Base-by-base conservation (phyloP, 2,113 vertebrate species). In the Protomyctophum bolini region DNA sequence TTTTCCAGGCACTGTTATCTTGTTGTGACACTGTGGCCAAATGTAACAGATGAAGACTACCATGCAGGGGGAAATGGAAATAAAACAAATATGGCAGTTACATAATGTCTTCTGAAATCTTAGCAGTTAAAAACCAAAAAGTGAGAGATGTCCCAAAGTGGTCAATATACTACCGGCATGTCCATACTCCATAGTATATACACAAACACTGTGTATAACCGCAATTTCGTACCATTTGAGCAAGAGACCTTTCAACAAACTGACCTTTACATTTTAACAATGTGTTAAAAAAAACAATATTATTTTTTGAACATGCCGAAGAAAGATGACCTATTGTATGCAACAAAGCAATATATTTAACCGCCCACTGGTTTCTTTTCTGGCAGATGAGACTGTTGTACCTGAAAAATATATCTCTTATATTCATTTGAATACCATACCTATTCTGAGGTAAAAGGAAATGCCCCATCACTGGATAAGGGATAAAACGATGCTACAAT, bases 151-250 rank as follows among this genome's bases (percentile, higher is more conserved):
- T 80, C 80, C 76, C 78, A 75, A 52, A 91, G 46, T 52, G 49
- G 73, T 84, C 64, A 87, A 80, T 89, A 88, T 41, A 41, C 33
- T 41, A 41, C 21, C 21, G 21, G 21, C 81, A 83, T 75, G 80
- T 79, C 85, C 86, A 85, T 74, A 21, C 21, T 21, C 21, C 21
- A 21, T 21, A 21, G 89, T 69, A 88, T 21, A 21, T 21, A 21
- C 21, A 93, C 85, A 89, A 94, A 94, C 89, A 91, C 73, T 91
- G 90, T 88, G 91, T 90, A 81, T 85, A 81, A 83, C 87, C 86
- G 92, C 88, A 88, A 88, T 86, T 81, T 86, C 88, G 88, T 79
- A 90, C 81, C 83, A 82, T 88, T 80, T 77, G 67, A 6, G 60
- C 83, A 84, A 80, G 33, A 41, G 3, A 41, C 5, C 1, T 79